A percentile compares a stretch with the other conserved stretches of the same genome.
phyloP scores from a whole-genome alignment of 1,140 invertebrate species.

The Atta texana region DNA sequence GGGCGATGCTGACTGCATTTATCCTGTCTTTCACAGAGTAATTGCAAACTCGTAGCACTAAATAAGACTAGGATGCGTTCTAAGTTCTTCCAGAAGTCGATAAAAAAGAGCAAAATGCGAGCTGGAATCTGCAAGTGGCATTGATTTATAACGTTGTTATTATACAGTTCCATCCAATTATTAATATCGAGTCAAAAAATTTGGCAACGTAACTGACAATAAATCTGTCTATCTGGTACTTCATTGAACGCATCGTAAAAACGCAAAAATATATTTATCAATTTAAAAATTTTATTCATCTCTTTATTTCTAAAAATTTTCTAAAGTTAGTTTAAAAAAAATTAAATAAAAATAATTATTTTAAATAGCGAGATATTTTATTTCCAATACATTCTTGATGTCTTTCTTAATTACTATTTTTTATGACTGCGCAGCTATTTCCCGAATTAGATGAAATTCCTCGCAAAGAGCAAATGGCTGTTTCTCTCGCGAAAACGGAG shows the following conservation, averaged over 20 bases:
- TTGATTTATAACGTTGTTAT: slow-evolving; percentile 56
- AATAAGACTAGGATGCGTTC: slow-evolving; percentile 48
- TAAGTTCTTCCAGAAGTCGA: neutral
- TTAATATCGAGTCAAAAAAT: neutral
- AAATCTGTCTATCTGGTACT: neutral
- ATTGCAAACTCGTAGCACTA: slow-evolving; percentile 44
- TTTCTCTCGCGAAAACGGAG: neutral
- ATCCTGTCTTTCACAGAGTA: slow-evolving; percentile 36
- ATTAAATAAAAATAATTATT: neutral
- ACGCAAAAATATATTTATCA: neutral
- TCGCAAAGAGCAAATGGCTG: slow-evolving; percentile 18
- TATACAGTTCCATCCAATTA: slow-evolving; percentile 26
- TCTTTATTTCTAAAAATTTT: neutral
- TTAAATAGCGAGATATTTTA: neutral
- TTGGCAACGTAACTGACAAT: slow-evolving; percentile 14
- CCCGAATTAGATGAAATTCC: neutral
- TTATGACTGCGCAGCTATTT: neutral
- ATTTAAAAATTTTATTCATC: neutral
- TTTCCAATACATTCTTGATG: neutral
- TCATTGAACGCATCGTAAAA: neutral
- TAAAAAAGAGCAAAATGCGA: slow-evolving; percentile 29
- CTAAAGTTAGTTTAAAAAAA: neutral
- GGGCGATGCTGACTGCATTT: slow-evolving; percentile 16
- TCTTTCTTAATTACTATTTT: neutral
- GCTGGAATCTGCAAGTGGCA: slow-evolving; percentile 29